Percentiles rank a stretch among this genome's conserved stretches.
phyloP scores from a whole-genome alignment of 2,888 invertebrate genomes.

The Athrips mouffetella region DNA sequence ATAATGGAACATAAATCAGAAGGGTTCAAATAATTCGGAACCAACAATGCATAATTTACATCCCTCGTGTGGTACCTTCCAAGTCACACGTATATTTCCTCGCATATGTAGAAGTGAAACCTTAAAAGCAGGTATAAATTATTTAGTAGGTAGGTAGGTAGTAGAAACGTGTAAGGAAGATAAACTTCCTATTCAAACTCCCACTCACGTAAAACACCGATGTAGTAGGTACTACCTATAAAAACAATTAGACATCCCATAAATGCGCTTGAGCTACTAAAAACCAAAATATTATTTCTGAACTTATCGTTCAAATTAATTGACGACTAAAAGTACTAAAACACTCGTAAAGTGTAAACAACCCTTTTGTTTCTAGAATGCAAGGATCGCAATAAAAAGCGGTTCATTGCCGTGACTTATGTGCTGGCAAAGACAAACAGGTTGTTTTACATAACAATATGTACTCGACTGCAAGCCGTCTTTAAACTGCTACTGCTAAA shows the following conservation, averaged over 20 bases:
- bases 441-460: background rate
- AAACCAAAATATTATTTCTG: no score
- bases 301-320: no score
- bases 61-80: background rate
- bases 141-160: no score
- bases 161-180: no score
- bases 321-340: background rate
- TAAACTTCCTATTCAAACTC: no score
- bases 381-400: background rate
- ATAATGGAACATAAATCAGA: conserved; percentile 40
- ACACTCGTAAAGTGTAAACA: background rate
- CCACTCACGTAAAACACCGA: no score
- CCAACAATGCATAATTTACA: conserved; percentile 34
- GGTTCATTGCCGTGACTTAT: conserved; percentile 4
- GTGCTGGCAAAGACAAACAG: conserved; percentile 8
- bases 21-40: conserved; percentile 31
- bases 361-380: background rate
- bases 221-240: no score
- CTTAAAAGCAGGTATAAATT: background rate
- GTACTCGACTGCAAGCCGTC: background rate
- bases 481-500: background rate
- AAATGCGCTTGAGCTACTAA: no score
- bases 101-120: background rate
- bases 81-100: background rate
- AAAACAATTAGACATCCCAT: no score